A percentile compares a stretch with the other conserved stretches of the same genome.
These are phyloP conservation scores for Garra rufa DNA, from an alignment of 2,113 vertebrate species.

Conservation along the genomic window DNA sequence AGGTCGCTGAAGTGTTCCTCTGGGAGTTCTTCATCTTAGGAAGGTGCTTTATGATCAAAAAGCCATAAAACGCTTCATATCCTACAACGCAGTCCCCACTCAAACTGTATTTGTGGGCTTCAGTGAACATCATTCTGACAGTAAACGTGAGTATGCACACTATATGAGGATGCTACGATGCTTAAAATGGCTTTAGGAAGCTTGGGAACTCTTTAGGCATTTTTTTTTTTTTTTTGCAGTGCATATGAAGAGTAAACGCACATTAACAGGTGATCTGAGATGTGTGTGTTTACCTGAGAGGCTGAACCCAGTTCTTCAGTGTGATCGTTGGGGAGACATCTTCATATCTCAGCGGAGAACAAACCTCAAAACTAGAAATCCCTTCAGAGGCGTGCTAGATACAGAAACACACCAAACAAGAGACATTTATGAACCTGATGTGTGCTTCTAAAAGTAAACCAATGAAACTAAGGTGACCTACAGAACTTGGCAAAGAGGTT, in stretches of 20 bases:
- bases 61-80: not conserved
- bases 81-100: not conserved
- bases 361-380: conserved; percentile 90
- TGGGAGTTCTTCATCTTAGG: not conserved
- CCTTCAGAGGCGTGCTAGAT: conserved; percentile 93
- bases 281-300: conserved; percentile 82
- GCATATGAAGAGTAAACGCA: not conserved
- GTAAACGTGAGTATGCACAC: not conserved
- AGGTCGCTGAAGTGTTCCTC: too few species aligned
- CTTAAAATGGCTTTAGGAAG: not conserved
- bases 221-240: not conserved
- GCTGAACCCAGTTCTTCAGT: conserved; percentile 97
- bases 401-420: conserved; percentile 25
- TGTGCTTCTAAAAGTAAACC: too few species aligned
- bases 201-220: not conserved
- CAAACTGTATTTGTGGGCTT: not conserved
- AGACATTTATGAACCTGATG: not conserved
- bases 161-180: not conserved
- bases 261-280: not conserved
- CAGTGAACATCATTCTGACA: not conserved
- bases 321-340: conserved; percentile 92
- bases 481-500: not conserved
- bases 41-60: not conserved
- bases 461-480: not conserved
- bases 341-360: conserved; percentile 90